Evolutionary conservation across 2,113 vertebrate genomes (phyloP).

Genomic region (Macquaria ambigua): DNA sequence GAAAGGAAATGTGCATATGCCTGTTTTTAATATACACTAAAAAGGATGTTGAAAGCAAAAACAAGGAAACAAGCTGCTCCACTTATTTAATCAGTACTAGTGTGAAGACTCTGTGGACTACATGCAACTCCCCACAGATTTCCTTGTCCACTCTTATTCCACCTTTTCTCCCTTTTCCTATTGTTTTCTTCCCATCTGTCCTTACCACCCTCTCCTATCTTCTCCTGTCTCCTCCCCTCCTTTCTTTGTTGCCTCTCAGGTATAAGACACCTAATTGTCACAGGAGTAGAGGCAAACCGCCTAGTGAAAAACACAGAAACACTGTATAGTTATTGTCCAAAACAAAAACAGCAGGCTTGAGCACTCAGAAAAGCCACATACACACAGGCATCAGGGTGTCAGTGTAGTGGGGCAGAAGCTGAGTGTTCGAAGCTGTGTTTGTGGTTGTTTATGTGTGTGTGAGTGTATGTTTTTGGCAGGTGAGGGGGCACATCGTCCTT

Average conservation of each 20-base stretch:
- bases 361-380: constrained; percentile 40
- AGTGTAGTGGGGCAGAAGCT: constrained; percentile 34
- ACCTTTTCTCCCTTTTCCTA: constrained; percentile 26
- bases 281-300: constrained; percentile 45
- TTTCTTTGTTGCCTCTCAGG: constrained; percentile 47
- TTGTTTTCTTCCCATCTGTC: constrained; percentile 30
- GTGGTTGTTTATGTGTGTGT: constrained; percentile 59
- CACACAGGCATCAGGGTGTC: constrained; percentile 41
- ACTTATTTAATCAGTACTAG: constrained; percentile 54
- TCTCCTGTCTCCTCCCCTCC: constrained; percentile 2
- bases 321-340: constrained; percentile 58
- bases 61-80: constrained; percentile 22
- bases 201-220: constrained; percentile 8
- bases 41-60: constrained; percentile 34
- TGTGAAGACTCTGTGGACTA: constrained; percentile 15
- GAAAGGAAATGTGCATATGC: constrained; percentile 43
- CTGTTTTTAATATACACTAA: constrained; percentile 33
- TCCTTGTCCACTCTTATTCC: background rate
- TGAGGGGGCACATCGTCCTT: constrained; percentile 75
- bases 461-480: constrained; percentile 72
- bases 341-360: constrained; percentile 53
- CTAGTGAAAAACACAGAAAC: constrained; percentile 43
- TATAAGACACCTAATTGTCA: constrained; percentile 66
- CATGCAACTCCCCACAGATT: constrained; percentile 30
- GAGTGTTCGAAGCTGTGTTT: constrained; percentile 52